These are phyloP conservation scores for Lagocephalus sceleratus DNA, from an alignment of 2,797 vertebrate species.

Conservation along the genomic window DNA sequence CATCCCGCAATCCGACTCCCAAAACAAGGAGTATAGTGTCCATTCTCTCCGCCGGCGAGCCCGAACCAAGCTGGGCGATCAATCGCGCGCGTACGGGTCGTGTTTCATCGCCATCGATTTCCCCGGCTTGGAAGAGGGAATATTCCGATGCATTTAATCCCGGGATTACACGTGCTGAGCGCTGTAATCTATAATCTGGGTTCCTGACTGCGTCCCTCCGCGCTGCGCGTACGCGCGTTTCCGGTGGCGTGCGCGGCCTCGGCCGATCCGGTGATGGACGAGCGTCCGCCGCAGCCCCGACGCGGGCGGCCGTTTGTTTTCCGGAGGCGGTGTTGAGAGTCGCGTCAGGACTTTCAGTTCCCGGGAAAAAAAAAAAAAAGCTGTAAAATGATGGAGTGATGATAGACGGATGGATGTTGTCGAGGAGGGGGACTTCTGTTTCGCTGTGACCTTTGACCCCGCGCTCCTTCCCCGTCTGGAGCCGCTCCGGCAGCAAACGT, in stretches of 20 bases:
- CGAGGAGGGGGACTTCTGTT: slow-evolving; percentile 51
- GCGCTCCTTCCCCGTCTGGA: too few species aligned
- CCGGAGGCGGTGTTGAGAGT: slow-evolving; percentile 27
- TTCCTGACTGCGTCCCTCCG: neutral
- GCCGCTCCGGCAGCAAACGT: too few species aligned
- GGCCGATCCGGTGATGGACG: too few species aligned
- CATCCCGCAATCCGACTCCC: too few species aligned
- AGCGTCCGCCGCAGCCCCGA: neutral
- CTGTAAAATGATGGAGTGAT: slow-evolving; percentile 40
- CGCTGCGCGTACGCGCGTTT: too few species aligned
- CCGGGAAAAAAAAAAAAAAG: slow-evolving; percentile 33
- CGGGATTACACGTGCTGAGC: neutral
- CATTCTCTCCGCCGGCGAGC: slow-evolving; percentile 28
- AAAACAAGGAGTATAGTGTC: slow-evolving; percentile 48
- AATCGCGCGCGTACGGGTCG: slow-evolving; percentile 19
- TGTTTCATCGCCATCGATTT: slow-evolving; percentile 45
- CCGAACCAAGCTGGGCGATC: slow-evolving; percentile 44
- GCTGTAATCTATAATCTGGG: neutral
- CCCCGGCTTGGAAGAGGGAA: neutral
- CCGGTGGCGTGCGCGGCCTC: too few species aligned
- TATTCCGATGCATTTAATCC: neutral
- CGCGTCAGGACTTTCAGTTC: slow-evolving; percentile 21
- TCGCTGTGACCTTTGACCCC: slow-evolving; percentile 49
- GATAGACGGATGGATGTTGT: slow-evolving; percentile 51
- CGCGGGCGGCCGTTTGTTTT: neutral